Base-by-base conservation (phyloP, 2,888 invertebrate species). In the Mythimna impura region DNA sequence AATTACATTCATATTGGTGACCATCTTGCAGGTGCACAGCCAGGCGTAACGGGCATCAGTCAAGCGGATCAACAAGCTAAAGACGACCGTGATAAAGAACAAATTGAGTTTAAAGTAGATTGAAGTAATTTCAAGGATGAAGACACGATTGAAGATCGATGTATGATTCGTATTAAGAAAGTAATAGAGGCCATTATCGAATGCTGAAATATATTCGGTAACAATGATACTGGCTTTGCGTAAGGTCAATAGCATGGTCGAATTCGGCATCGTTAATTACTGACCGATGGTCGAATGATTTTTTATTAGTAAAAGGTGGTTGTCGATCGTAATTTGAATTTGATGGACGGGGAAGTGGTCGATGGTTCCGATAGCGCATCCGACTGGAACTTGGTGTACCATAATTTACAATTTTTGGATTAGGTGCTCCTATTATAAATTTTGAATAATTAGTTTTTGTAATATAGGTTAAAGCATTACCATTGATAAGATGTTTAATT, bases 1-100 rank as follows among this genome's bases (percentile, higher is more conserved):
- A 95, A 96, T 96, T 95, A 94, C 94, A 90, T 92, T 95, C 91
- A 90, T 95, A 95, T 95, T 94, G 94, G 94, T 94, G 94, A 93
- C 94, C 93, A 93, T 92, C 94, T 92, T 91, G 92, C 94, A 94
- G 94, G 94, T 94, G 94, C 82, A 88, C 92, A 89, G 86, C 93
- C 90, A 90, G 90, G 89, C 94, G 91, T 92, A 91, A 94, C 95
- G 92, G 92, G 80, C 90, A 89, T 91, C 94, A 92, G 91, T 95
- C 91, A 94, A 87, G 88, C 93, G 88, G 84, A 89, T 89, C 90
- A 55, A 57, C 76, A 83, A 71, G 14, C 55, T 8, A 83, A 88
- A 85, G 40, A 40, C 55, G 55, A 87, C 84, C 82, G 67, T 87
- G 85, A 40, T 0, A 0, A 0, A 1, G 0, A 52, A 10, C 3